phyloP scores from a whole-genome alignment of 2,888 invertebrate species.

The Epinotia bilunana region DNA sequence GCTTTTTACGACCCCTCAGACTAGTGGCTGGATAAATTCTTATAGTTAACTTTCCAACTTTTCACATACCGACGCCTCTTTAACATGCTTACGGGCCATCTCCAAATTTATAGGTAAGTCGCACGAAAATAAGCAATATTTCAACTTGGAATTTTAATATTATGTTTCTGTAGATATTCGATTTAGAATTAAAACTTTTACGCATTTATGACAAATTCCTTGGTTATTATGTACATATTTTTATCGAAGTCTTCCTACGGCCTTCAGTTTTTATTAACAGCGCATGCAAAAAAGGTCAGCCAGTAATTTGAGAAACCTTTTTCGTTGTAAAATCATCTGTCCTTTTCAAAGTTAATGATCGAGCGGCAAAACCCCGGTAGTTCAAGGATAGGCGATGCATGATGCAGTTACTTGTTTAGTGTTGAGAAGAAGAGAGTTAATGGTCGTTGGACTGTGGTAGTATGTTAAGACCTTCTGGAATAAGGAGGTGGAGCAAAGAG shows the following conservation, averaged over 20 bases:
- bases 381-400: conserved; percentile 20
- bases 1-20: conserved; percentile 53
- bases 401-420: conserved; percentile 27
- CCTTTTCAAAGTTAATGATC: conserved; percentile 40
- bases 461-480: conserved; percentile 11
- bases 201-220: conserved; percentile 34
- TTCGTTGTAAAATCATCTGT: conserved; percentile 17
- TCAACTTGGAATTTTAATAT: conserved; percentile 8
- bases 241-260: conserved; percentile 5
- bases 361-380: conserved; percentile 12
- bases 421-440: background rate
- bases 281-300: conserved; percentile 29
- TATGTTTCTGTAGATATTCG: background rate
- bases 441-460: background rate
- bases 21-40: conserved; percentile 45
- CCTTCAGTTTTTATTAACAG: conserved; percentile 25
- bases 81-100: conserved; percentile 12
- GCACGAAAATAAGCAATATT: conserved; percentile 27
- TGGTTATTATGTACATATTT: conserved; percentile 9
- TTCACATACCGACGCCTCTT: conserved; percentile 19
- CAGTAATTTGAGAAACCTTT: conserved; percentile 21
- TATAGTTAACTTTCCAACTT: conserved; percentile 8
- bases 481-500: conserved; percentile 35
- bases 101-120: conserved; percentile 17
- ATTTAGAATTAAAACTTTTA: conserved; percentile 15